These are phyloP conservation scores for Callyntrura guangdongensis DNA, from an alignment of 2,888 invertebrate genomes.

Conservation along the genomic window DNA sequence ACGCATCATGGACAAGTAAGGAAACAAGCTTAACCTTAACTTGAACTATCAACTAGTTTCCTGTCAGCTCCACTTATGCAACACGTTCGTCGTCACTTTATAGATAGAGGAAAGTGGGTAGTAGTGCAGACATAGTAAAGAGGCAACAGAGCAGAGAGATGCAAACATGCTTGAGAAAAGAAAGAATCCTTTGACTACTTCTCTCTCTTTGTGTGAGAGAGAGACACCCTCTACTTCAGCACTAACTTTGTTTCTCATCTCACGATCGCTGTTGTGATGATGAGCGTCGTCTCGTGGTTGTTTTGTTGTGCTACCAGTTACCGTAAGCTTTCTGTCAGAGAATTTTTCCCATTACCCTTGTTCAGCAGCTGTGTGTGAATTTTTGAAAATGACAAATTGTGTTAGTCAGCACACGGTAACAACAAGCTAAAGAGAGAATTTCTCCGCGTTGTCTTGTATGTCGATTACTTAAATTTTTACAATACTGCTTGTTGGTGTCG, in stretches of 20 bases:
- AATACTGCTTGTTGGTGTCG: not conserved
- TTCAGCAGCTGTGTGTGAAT: constrained; percentile 33
- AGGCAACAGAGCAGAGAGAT: not conserved
- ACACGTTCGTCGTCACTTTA: not conserved
- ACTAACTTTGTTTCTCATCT: constrained; percentile 19
- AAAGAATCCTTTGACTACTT: not conserved
- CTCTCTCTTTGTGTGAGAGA: constrained; percentile 7
- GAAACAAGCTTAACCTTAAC: constrained; percentile 47
- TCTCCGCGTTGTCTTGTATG: constrained; percentile 42
- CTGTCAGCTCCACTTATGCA: constrained; percentile 43
- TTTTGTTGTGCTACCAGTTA: not conserved
- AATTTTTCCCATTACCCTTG: constrained; percentile 8
- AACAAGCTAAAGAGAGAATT: not conserved
- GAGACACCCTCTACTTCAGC: constrained; percentile 1
- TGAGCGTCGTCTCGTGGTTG: constrained; percentile 14
- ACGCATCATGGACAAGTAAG: not conserved
- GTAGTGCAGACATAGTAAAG: not conserved
- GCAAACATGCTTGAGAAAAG: not conserved
- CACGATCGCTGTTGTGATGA: not conserved
- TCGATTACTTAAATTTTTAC: not conserved
- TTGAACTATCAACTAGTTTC: constrained; percentile 44
- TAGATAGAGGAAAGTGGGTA: constrained; percentile 36
- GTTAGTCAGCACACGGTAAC: constrained; percentile 61
- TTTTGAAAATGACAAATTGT: constrained; percentile 57
- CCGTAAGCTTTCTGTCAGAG: constrained; percentile 18